Evolutionary conservation across 2,797 vertebrate species (phyloP).

Genomic region (Sebastes diploproa): DNA sequence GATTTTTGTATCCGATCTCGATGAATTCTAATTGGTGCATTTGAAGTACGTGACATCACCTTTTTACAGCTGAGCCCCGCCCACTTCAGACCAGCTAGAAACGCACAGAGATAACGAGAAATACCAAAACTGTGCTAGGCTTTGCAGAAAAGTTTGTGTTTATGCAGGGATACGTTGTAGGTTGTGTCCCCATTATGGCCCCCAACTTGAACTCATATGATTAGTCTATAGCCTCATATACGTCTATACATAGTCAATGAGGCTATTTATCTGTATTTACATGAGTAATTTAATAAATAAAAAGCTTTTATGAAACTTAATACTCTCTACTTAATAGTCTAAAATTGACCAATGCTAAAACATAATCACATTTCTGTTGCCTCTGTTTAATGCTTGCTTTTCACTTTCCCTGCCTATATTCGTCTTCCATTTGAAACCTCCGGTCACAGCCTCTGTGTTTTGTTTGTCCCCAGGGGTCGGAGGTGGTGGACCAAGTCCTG

Average conservation of each 20-base stretch:
- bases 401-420: not conserved
- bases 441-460: not conserved
- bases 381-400: not conserved
- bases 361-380: not conserved
- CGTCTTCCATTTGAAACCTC: not conserved
- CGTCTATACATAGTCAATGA: not conserved
- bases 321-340: not conserved
- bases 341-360: not conserved
- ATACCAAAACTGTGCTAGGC: not conserved
- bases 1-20: not conserved
- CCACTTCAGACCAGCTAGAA: too few species aligned
- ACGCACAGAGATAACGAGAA: too few species aligned
- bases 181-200: not conserved
- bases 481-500: conserved; percentile 92
- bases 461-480: conserved; percentile 83
- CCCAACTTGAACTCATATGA: not conserved
- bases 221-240: not conserved
- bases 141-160: not conserved
- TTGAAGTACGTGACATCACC: not conserved
- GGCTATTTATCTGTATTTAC: not conserved
- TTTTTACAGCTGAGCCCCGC: not conserved
- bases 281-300: not conserved
- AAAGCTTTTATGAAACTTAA: not conserved
- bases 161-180: not conserved
- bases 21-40: not conserved